phyloP scores from a whole-genome alignment of 2,113 vertebrate species.

The Phrynosoma platyrhinos region DNA sequence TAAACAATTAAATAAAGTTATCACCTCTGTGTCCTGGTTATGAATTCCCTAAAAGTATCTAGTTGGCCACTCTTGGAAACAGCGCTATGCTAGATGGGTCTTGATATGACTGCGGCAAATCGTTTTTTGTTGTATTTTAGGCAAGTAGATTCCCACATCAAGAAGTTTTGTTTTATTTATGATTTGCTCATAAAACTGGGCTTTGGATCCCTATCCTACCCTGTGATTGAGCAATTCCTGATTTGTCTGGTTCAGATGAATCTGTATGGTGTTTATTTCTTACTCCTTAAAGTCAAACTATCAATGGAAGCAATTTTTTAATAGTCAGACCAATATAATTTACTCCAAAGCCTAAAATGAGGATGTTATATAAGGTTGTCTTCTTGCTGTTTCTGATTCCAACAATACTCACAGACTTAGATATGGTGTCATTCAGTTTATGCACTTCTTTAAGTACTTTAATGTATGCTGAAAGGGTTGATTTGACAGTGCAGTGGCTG shows the following conservation, averaged over 20 bases:
- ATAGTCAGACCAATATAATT: neutral
- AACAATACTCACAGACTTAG: neutral
- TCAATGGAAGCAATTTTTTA: neutral
- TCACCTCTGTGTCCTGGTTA: neutral
- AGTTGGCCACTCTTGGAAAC: neutral
- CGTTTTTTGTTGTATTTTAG: neutral
- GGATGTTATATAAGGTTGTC: fast-evolving
- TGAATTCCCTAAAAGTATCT: neutral
- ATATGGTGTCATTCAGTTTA: neutral
- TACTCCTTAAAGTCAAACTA: slow-evolving; percentile 16
- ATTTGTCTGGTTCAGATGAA: neutral
- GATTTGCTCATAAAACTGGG: neutral
- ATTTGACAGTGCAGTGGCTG: slow-evolving; percentile 26
- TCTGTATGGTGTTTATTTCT: neutral
- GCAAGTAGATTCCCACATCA: neutral
- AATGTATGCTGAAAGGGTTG: neutral
- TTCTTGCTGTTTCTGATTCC: neutral
- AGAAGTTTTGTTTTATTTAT: neutral
- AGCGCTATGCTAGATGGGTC: neutral
- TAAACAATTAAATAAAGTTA: neutral
- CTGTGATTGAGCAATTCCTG: neutral
- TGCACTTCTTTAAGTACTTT: neutral
- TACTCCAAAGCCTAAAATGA: neutral
- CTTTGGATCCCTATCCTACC: neutral
- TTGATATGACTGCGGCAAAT: neutral